Conservation (phyloP, 2,888 invertebrate species). For the Sminthurinus aureus region DNA sequence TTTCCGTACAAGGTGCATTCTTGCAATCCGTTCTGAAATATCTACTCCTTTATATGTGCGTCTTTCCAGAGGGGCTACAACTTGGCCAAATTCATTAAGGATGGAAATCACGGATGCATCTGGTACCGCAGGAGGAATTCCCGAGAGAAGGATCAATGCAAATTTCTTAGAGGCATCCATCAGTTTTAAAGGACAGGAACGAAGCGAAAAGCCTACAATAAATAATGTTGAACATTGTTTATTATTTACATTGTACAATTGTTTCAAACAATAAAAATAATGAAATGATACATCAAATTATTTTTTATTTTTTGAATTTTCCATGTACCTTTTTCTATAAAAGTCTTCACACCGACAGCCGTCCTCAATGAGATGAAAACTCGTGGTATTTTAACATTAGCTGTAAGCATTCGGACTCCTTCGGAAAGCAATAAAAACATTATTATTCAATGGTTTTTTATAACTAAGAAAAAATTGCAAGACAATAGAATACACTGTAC, state of each 20-base stretch:
- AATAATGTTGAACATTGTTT: neutral
- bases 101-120: constrained; percentile 54
- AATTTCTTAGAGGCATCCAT: constrained; percentile 43
- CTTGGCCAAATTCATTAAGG: constrained; percentile 60
- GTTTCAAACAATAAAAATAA: too few species aligned
- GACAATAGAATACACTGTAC: too few species aligned
- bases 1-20: constrained; percentile 60
- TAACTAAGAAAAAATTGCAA: too few species aligned
- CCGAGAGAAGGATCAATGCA: constrained; percentile 44
- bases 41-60: constrained; percentile 63
- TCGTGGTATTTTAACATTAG: constrained; percentile 50
- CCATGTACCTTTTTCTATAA: constrained; percentile 53
- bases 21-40: constrained; percentile 63
- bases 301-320: too few species aligned
- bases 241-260: too few species aligned
- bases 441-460: too few species aligned
- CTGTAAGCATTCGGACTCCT: constrained; percentile 61
- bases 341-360: constrained; percentile 60
- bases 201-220: constrained; percentile 56
- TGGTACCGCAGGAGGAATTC: constrained; percentile 47
- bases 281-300: too few species aligned
- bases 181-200: constrained; percentile 48
- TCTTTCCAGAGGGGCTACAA: constrained; percentile 61
- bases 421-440: too few species aligned
- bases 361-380: constrained; percentile 62